Evolutionary conservation across 2,797 vertebrate species (phyloP), one percentile per base, ranked within the genome.

Genomic region (Mycteria americana): DNA sequence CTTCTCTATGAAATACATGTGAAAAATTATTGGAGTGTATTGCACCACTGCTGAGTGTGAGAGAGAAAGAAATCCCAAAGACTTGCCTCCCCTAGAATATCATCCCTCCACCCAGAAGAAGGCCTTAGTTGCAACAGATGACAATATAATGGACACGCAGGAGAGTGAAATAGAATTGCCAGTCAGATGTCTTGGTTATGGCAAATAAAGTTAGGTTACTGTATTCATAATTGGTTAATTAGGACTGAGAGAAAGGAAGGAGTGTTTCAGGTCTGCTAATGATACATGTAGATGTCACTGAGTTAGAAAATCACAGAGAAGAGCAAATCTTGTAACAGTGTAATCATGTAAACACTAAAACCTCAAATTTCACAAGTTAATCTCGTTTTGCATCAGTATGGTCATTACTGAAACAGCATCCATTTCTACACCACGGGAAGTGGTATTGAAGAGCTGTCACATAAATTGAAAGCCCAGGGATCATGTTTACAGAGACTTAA

Each of bases 321-420:
- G 53, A 93, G 35, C 62, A 78, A 92, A 68, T 91, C 30, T 13
- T 92, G 27, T 79, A 85, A 69, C 17, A 35, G 18, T 51, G 31
- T 75, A 79, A 70, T 84, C 39, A 65, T 50, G 37, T 92, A 95
- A 94, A 85, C 81, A 67, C 18, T 56, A 37, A 88, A 89, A 9
- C 39, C 85, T 96, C 78, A 89, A 15, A 87, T 94, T 94, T 96
- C 91, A 92, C 75, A 46, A 83, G 85, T 88, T 97, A 93, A 93
- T 94, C 84, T 95, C 95, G 57, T 92, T 97, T 93, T 92, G 53
- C 65, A 73, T 88, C 65, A 45, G 8, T 43, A 15, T 84, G 41
- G 53, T 91, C 48, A 33, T 95, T 95, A 95, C n/a, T 95, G 88
- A 93, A 94, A 93, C 69, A 90, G 41, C 93, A 88, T 89, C 85